phyloP scores from a whole-genome alignment of 2,888 invertebrate species.

The Chymomyza procnemis region DNA sequence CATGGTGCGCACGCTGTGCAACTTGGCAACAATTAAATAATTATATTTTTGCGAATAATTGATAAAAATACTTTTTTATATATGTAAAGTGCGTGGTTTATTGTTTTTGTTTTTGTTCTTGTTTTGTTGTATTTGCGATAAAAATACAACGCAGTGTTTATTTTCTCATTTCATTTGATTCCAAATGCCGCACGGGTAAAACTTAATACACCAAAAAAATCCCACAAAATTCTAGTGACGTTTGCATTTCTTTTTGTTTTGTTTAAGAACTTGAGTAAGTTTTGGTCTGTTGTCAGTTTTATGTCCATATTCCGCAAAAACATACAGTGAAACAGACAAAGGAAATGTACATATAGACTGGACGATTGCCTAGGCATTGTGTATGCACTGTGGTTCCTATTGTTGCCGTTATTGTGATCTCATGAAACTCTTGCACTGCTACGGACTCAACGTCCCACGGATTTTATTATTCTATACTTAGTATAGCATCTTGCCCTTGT shows the following conservation, averaged over 20 bases:
- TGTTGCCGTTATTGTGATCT: conserved; percentile 11
- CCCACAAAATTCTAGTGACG: background rate
- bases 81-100: background rate
- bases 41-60: background rate
- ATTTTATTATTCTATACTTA: background rate
- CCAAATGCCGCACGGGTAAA: conserved; percentile 16
- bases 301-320: background rate
- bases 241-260: conserved; percentile 9
- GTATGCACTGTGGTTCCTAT: background rate
- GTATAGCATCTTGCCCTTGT: too few species aligned
- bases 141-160: conserved; percentile 45
- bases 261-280: background rate
- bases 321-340: background rate
- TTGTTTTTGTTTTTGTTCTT: conserved; percentile 14
- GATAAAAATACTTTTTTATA: background rate
- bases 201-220: conserved; percentile 1
- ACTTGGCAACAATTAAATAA: conserved; percentile 3
- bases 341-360: background rate
- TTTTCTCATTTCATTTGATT: conserved; percentile 35
- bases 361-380: background rate
- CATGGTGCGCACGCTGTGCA: background rate
- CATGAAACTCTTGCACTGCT: background rate
- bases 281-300: background rate
- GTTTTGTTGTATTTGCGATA: conserved; percentile 39
- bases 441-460: background rate